phyloP scores from a whole-genome alignment of 2,888 invertebrate genomes.

The Bugulina stolonifera region DNA sequence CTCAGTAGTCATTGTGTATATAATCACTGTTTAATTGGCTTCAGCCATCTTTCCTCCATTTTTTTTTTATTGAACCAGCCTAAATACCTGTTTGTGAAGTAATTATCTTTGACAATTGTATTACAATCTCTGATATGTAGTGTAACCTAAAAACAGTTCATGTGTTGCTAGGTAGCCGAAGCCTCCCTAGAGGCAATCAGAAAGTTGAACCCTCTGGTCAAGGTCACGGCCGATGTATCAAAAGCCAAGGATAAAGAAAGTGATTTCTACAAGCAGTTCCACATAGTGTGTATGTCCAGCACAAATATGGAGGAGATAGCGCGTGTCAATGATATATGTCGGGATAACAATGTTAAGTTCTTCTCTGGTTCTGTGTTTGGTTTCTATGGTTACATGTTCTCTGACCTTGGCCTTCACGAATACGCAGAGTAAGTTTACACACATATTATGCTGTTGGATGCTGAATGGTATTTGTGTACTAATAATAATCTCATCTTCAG shows the following conservation, averaged over 20 bases:
- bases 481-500: too few relatives aligned
- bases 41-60: too few relatives aligned
- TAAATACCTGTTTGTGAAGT: too few relatives aligned
- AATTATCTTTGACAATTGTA: too few relatives aligned
- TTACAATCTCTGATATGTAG: too few relatives aligned
- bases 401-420: conserved; percentile 78
- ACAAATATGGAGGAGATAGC: conserved; percentile 67
- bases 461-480: too few relatives aligned
- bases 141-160: too few relatives aligned
- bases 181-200: conserved; percentile 72
- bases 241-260: conserved; percentile 67
- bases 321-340: conserved; percentile 64
- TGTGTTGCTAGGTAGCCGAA: conserved; percentile 77
- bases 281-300: conserved; percentile 76
- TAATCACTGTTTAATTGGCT: too few relatives aligned
- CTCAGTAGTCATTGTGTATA: too few relatives aligned
- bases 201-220: conserved; percentile 87
- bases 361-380: conserved; percentile 89
- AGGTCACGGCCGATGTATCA: conserved; percentile 59
- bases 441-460: neutral
- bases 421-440: conserved; percentile 66
- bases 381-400: conserved; percentile 82
- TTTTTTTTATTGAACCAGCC: too few relatives aligned
- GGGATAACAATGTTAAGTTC: conserved; percentile 69
- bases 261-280: conserved; percentile 67